Conservation (phyloP, 1,140 invertebrate genomes). For the Drosophila suzukii region DNA sequence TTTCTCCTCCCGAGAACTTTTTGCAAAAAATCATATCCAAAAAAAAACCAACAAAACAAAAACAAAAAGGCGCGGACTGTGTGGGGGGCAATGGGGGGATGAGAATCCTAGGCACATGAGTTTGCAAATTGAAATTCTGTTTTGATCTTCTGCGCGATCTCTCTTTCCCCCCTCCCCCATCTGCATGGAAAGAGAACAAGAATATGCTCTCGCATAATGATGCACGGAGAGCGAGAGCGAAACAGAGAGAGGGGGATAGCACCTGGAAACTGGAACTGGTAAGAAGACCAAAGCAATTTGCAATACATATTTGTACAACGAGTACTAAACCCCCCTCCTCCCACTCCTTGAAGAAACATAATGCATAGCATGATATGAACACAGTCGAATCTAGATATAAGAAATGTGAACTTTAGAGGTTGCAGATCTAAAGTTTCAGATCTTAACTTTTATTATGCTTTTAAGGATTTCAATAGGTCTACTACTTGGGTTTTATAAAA, state of each 20-base stretch:
- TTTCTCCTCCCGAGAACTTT: conserved; percentile 25
- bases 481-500: not conserved
- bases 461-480: not conserved
- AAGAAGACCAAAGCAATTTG: conserved; percentile 73
- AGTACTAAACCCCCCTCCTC: conserved; percentile 25
- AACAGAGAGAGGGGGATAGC: conserved; percentile 27
- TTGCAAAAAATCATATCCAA: conserved; percentile 38
- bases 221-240: conserved; percentile 6
- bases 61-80: conserved; percentile 3
- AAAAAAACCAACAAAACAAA: conserved; percentile 6
- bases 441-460: not conserved
- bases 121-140: conserved; percentile 56
- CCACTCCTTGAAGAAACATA: conserved; percentile 15
- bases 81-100: not conserved
- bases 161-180: conserved; percentile 15
- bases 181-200: conserved; percentile 20
- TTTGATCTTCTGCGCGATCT: conserved; percentile 48
- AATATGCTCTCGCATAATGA: conserved; percentile 12
- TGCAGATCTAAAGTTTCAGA: not conserved
- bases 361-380: not conserved
- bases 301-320: conserved; percentile 76
- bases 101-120: conserved; percentile 48
- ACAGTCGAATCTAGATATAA: not conserved
- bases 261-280: conserved; percentile 78
- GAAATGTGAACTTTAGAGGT: not conserved